Conservation (phyloP, 2,113 vertebrate genomes). For the Psilopogon haemacephalus region DNA sequence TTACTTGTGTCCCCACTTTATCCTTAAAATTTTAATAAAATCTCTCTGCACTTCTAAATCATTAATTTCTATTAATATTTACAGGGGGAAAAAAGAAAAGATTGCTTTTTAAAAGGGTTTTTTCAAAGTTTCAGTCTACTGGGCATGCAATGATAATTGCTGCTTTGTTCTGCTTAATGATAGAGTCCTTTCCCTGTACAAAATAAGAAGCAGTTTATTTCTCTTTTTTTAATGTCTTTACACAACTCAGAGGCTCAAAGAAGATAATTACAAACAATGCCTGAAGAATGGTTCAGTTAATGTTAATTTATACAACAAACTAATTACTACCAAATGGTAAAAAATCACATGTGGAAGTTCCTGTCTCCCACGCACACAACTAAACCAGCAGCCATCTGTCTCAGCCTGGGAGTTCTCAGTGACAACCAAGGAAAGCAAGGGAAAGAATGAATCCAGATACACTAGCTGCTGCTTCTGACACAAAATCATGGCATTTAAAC, state of each 20-base stretch:
- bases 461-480: conserved; percentile 32
- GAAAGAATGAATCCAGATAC: conserved; percentile 35
- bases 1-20: background rate
- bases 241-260: conserved; percentile 76
- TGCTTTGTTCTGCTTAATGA: conserved; percentile 74
- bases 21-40: background rate
- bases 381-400: conserved; percentile 84
- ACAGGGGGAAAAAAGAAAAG: background rate
- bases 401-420: conserved; percentile 72
- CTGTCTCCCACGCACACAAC: conserved; percentile 88
- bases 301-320: conserved; percentile 99
- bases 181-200: conserved; percentile 63
- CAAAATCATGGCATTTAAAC: conserved; percentile 18
- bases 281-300: conserved; percentile 90
- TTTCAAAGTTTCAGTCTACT: conserved; percentile 64
- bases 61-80: conserved; percentile 36
- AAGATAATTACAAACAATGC: conserved; percentile 91
- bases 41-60: conserved; percentile 28
- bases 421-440: conserved; percentile 65
- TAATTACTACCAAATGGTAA: conserved; percentile 97
- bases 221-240: conserved; percentile 70
- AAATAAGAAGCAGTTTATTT: conserved; percentile 70
- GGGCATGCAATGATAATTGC: conserved; percentile 52
- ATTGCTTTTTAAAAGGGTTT: background rate
- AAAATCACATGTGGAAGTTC: conserved; percentile 92